phyloP scores from a whole-genome alignment of 2,888 invertebrate species.

The Philonicus albiceps region DNA sequence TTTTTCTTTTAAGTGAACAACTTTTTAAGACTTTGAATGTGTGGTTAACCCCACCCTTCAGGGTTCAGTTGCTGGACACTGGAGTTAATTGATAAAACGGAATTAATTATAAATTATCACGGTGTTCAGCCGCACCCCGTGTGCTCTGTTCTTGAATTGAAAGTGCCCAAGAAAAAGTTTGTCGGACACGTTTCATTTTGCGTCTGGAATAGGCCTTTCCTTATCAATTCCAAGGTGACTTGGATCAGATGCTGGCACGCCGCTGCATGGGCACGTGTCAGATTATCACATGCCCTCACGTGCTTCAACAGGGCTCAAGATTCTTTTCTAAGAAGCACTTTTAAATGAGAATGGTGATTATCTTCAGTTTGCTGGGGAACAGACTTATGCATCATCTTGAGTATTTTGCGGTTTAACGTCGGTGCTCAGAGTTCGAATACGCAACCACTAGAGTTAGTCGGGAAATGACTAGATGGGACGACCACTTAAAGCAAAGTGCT shows the following conservation, averaged over 20 bases:
- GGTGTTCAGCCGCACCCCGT: background rate
- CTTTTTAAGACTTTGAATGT: background rate
- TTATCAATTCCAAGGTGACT: background rate
- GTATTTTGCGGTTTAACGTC: background rate
- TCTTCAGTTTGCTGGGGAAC: background rate
- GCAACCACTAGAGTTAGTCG: background rate
- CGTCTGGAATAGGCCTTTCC: background rate
- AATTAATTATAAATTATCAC: background rate
- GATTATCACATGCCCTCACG: background rate
- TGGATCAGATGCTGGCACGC: background rate
- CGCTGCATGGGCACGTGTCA: background rate
- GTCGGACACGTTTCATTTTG: background rate
- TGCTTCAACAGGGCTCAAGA: background rate
- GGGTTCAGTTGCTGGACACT: background rate
- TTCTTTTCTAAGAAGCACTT: background rate
- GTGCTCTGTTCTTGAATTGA: background rate
- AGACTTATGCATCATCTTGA: background rate
- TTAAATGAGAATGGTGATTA: background rate
- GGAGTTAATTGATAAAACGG: background rate
- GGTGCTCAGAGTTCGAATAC: background rate
- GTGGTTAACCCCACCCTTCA: background rate
- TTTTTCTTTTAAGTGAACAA: background rate
- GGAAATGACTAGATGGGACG: background rate
- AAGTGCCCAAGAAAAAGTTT: background rate
- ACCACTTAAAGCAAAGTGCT: background rate